These are phyloP conservation scores for Cariama cristata DNA, from an alignment of 2,113 vertebrate species.

Conservation along the genomic window DNA sequence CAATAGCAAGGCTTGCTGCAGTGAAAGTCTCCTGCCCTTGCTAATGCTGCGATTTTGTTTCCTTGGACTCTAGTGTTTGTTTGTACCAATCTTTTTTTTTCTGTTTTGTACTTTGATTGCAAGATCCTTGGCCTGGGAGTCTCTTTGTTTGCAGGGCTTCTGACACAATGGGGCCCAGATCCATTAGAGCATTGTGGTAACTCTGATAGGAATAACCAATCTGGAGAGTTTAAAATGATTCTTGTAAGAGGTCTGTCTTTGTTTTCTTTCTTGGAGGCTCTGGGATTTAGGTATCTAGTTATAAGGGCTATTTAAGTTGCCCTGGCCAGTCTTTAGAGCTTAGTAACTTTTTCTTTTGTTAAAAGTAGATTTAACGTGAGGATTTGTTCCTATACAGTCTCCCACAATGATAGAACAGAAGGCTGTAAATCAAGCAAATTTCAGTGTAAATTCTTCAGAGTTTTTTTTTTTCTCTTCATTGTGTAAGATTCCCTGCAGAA, in stretches of 20 bases:
- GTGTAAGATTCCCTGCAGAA: not conserved
- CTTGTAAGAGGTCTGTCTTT: not conserved
- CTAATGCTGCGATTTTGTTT: not conserved
- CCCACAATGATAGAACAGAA: slow-evolving; percentile 30
- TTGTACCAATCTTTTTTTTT: not conserved
- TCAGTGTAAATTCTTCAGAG: slow-evolving; percentile 46
- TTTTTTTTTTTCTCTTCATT: not conserved
- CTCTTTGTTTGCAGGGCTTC: not conserved
- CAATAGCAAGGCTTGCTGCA: not conserved
- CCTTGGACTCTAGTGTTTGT: not conserved
- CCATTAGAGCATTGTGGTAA: not conserved
- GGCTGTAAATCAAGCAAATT: slow-evolving; percentile 45
- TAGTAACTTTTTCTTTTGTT: not conserved
- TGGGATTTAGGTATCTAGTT: not conserved
- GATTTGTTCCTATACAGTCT: not conserved
- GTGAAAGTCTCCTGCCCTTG: not conserved
- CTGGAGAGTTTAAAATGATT: not conserved
- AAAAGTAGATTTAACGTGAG: not conserved
- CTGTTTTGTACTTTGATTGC: not conserved
- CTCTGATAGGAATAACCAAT: not conserved
- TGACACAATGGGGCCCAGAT: not conserved
- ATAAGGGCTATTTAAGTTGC: not conserved
- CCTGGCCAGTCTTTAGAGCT: not conserved
- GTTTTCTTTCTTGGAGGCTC: not conserved
- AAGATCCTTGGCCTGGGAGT: not conserved